A percentile compares a stretch with the other conserved stretches of the same genome.
Conservation (phyloP, 2,113 vertebrate genomes). For the Pelobates fuscus region DNA sequence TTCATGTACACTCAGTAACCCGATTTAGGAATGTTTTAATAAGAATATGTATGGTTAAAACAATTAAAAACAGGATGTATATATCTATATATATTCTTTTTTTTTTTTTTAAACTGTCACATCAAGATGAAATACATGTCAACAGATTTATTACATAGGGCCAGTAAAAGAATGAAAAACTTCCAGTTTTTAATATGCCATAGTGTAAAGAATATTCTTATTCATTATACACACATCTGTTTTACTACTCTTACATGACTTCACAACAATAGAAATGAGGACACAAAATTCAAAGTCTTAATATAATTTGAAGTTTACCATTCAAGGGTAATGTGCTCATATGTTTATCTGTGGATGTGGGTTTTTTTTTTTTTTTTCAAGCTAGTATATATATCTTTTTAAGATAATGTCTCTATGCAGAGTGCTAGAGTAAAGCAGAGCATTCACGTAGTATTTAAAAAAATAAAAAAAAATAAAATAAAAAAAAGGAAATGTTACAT, state of each 20-base stretch:
- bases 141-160: constrained; percentile 1
- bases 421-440: constrained; percentile 7
- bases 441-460: constrained; percentile 15
- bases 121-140: constrained; percentile 28
- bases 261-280: constrained; percentile 29
- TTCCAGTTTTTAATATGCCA: not conserved
- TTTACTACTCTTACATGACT: constrained; percentile 1
- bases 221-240: constrained; percentile 18
- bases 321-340: constrained; percentile 33
- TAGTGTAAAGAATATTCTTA: constrained; percentile 11
- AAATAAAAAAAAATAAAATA: not conserved
- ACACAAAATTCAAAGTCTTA: constrained; percentile 24
- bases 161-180: not conserved
- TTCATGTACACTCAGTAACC: not conserved
- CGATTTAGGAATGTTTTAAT: constrained; percentile 35
- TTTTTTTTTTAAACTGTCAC: constrained; percentile 2
- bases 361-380: too few relatives aligned
- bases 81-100: too few relatives aligned
- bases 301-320: constrained; percentile 21
- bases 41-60: constrained; percentile 2
- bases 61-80: constrained; percentile 9
- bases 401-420: constrained; percentile 25
- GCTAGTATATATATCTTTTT: constrained; percentile 11
- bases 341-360: constrained; percentile 24
- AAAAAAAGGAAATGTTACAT: not conserved